Base-by-base conservation (phyloP, 1,140 invertebrate species). In the Drosophila sp. region DNA sequence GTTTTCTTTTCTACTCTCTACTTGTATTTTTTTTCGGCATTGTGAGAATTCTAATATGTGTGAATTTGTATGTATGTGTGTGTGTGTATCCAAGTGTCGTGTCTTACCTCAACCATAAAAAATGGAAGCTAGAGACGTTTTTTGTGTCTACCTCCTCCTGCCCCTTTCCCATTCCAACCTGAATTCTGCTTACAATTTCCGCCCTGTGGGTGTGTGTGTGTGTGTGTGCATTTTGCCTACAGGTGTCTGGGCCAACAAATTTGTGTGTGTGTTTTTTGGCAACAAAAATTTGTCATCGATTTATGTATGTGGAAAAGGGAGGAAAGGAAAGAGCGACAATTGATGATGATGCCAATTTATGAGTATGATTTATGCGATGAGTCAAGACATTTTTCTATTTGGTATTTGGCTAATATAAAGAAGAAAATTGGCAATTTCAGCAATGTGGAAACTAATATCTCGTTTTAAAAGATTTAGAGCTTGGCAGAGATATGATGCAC, bases 101-200 rank as follows among this genome's bases (percentile, higher is more conserved):
- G 30, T 55, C 35, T 38, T 58, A 47, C 70, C 27, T 47, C 30
- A 40, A 60, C 66, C 66, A 69, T 64, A 64, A 73, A 61, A 61
- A 72, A 30, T 62, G 25, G 47, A 50, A 40, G 29, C 30, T 40
- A 23, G 17, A 47, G 11, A 33, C 11, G 40, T 27, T 23, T 8
- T 47, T 4, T 47, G 8, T 50, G 44, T 50, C 44, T 50, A 25
- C 25, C 1, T 8, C 44, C 23, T 47, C 6, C 17, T 7, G 2
- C 4, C 7, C 17, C 44, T 23, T 3, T 6, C 44, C 23, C 66
- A 23, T 3, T 10, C 8, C n/a, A 50, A 25, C 55, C 72, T 62
- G 72, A 76, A 56, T 64, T 40, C 47, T 72, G 30, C 64, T 57
- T 62, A 64, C 66, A 35, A 47, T 40, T 73, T 76, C 74, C 74